phyloP scores from a whole-genome alignment of 2,113 vertebrate genomes.

The Tetrao urogallus region DNA sequence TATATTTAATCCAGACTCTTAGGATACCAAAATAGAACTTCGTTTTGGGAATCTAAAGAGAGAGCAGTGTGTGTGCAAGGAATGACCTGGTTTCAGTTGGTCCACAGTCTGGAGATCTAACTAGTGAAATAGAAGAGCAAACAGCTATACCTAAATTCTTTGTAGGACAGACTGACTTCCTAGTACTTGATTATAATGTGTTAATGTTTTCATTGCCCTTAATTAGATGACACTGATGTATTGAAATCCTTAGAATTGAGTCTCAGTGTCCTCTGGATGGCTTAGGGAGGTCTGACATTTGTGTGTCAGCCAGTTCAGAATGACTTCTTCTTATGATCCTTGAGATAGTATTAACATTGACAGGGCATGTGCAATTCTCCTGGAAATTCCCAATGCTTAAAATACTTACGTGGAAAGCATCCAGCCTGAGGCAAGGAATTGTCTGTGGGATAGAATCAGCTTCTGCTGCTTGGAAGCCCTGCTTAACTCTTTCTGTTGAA shows the following conservation, averaged over 20 bases:
- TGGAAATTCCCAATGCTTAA: neutral
- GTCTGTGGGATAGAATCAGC: neutral
- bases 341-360: neutral
- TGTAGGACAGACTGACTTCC: neutral
- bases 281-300: neutral
- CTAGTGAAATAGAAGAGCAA: neutral
- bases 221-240: neutral
- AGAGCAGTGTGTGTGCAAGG: neutral
- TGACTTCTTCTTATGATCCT: neutral
- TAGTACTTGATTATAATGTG: neutral
- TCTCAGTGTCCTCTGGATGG: neutral
- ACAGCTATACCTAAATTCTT: neutral
- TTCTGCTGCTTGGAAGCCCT: neutral
- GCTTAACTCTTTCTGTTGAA: neutral
- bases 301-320: neutral
- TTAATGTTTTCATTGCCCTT: neutral
- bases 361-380: constrained; percentile 10
- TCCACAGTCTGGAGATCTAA: neutral
- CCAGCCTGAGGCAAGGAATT: neutral
- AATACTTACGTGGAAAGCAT: neutral
- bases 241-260: neutral
- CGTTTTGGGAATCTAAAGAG: neutral
- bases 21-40: neutral
- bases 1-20: neutral
- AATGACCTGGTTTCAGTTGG: neutral